Percentiles rank a stretch among this genome's conserved stretches.
Evolutionary conservation across 2,113 vertebrate genomes (phyloP).

Genomic region (Paramisgurnus dabryanus): DNA sequence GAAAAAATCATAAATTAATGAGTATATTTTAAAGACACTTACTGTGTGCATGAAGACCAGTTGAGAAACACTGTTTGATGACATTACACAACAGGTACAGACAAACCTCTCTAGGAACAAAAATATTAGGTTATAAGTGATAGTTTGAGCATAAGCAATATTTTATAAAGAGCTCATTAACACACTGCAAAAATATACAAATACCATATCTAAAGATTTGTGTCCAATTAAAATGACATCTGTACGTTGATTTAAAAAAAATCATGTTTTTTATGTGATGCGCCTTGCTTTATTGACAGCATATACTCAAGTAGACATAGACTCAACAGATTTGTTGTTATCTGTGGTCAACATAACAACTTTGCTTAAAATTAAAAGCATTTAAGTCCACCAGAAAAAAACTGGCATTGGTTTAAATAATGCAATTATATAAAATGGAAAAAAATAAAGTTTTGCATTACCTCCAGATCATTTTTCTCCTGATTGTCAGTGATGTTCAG

Average conservation of each 20-base stretch:
- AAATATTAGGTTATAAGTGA: background rate
- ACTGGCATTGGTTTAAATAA: background rate
- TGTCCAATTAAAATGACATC: no score
- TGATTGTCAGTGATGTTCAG: constrained; percentile 2
- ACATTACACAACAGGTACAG: constrained; percentile 59
- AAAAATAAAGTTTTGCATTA: background rate
- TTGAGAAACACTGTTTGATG: constrained; percentile 61
- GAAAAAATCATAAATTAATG: constrained; percentile 12
- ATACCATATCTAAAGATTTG: no score
- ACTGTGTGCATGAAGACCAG: constrained; percentile 66
- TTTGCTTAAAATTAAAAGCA: no score
- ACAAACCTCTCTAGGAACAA: constrained; percentile 54
- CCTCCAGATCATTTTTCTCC: constrained; percentile 31
- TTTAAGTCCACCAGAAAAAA: background rate
- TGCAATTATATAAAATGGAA: background rate
- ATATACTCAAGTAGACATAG: no score
- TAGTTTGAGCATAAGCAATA: no score
- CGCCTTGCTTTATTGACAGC: no score
- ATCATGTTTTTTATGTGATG: no score
- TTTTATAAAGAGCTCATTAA: no score
- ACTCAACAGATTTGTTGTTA: no score
- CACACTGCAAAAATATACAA: no score
- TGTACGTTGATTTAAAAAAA: no score
- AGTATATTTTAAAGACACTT: constrained; percentile 46
- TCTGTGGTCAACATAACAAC: no score